Percentiles rank a stretch among this genome's conserved stretches.
phyloP scores from a whole-genome alignment of 2,797 vertebrate species.

The Ptychobarbus kaznakovi region DNA sequence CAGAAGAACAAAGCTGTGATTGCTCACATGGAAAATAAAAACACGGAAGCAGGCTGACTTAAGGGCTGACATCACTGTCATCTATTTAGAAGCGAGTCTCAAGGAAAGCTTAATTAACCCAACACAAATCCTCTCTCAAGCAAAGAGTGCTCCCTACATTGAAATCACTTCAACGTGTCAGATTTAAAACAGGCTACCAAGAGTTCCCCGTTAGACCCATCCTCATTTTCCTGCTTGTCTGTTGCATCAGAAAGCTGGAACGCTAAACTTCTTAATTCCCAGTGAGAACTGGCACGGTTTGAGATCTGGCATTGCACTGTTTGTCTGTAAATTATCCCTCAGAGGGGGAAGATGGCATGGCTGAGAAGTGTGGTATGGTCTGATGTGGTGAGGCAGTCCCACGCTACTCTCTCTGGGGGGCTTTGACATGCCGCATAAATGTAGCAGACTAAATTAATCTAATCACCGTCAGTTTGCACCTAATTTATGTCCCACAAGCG shows the following conservation, averaged over 20 bases:
- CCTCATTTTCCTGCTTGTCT: constrained; percentile 38
- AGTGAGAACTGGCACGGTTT: constrained; percentile 24
- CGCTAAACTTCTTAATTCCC: constrained; percentile 57
- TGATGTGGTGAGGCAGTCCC: constrained; percentile 13
- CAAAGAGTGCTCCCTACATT: constrained; percentile 5
- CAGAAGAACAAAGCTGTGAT: neutral
- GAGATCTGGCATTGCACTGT: constrained; percentile 36
- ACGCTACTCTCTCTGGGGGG: constrained; percentile 39
- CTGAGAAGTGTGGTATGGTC: constrained; percentile 1
- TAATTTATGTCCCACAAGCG: constrained; percentile 53
- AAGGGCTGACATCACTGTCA: neutral
- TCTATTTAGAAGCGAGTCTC: neutral
- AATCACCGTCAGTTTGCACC: constrained; percentile 53
- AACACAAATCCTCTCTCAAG: constrained; percentile 7
- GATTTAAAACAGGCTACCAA: constrained; percentile 42
- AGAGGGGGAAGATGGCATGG: constrained; percentile 25
- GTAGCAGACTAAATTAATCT: constrained; percentile 59
- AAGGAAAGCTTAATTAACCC: constrained; percentile 9
- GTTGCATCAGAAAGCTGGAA: constrained; percentile 49
- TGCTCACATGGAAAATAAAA: constrained; percentile 9
- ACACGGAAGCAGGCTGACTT: neutral
- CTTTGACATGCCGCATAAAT: constrained; percentile 40
- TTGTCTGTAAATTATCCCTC: constrained; percentile 48
- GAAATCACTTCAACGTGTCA: constrained; percentile 41
- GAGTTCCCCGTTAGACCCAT: constrained; percentile 48